These are phyloP conservation scores for Neolamprologus variostigma DNA, from an alignment of 2,113 vertebrate genomes.

Conservation along the genomic window DNA sequence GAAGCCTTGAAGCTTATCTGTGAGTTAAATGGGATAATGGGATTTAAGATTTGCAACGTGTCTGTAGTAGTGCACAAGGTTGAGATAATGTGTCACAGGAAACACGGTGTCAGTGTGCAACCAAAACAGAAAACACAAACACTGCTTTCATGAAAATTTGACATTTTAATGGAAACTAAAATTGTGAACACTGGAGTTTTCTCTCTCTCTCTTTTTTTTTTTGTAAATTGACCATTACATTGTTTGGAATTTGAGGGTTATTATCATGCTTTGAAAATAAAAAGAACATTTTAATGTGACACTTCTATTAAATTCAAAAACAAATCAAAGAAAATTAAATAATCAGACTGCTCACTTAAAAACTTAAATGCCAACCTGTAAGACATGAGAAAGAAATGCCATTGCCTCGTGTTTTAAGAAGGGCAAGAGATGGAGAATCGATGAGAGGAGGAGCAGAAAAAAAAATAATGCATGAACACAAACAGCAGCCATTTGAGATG, in stretches of 20 bases:
- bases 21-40: background rate
- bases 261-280: slow-evolving; percentile 57
- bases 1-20: background rate
- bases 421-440: background rate
- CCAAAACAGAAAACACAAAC: background rate
- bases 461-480: background rate
- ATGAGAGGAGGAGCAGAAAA: background rate
- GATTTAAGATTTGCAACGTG: background rate
- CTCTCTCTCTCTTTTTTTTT: background rate
- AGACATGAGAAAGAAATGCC: slow-evolving; percentile 50
- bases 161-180: slow-evolving; percentile 75
- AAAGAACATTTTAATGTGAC: slow-evolving; percentile 50
- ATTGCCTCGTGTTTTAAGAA: slow-evolving; percentile 26
- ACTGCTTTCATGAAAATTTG: slow-evolving; percentile 52
- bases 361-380: slow-evolving; percentile 45
- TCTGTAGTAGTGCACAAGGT: background rate
- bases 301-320: slow-evolving; percentile 51
- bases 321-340: slow-evolving; percentile 16
- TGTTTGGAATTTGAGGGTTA: slow-evolving; percentile 64
- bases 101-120: background rate
- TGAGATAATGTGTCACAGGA: background rate
- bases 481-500: slow-evolving; percentile 34
- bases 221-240: slow-evolving; percentile 61
- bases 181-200: slow-evolving; percentile 60
- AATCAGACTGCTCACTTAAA: slow-evolving; percentile 39